These are phyloP conservation scores for Argopecten irradians DNA, from an alignment of 1,140 invertebrate species.

Conservation along the genomic window DNA sequence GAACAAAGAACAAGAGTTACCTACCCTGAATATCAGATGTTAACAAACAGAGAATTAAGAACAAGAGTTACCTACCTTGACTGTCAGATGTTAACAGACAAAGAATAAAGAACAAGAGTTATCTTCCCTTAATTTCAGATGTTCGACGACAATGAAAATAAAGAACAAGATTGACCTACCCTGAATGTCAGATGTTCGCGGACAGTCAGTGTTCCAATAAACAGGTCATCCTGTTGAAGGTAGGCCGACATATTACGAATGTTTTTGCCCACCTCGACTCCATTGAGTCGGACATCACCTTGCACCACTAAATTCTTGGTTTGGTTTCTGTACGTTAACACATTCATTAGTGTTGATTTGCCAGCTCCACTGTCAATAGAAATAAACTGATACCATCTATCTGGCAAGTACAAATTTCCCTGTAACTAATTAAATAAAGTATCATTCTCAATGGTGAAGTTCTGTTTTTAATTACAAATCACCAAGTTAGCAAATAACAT, in stretches of 20 bases:
- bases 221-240: conserved; percentile 89
- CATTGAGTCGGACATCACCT: conserved; percentile 81
- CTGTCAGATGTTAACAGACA: conserved; percentile 77
- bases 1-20: neutral
- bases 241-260: conserved; percentile 89
- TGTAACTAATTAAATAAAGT: too few species aligned
- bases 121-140: neutral
- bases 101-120: neutral
- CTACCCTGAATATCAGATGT: neutral
- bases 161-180: conserved; percentile 63
- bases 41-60: neutral
- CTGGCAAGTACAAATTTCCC: neutral
- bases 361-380: conserved; percentile 88
- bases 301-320: conserved; percentile 83
- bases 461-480: too few species aligned
- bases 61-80: conserved; percentile 73
- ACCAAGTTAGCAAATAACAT: too few species aligned
- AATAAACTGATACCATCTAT: neutral
- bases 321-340: conserved; percentile 88
- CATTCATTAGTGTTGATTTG: conserved; percentile 96
- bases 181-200: conserved; percentile 80
- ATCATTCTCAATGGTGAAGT: too few species aligned
- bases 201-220: conserved; percentile 80
- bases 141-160: neutral
- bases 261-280: conserved; percentile 73